Base-by-base conservation (phyloP, 2,113 vertebrate species). In the Paraplagusia blochii region DNA sequence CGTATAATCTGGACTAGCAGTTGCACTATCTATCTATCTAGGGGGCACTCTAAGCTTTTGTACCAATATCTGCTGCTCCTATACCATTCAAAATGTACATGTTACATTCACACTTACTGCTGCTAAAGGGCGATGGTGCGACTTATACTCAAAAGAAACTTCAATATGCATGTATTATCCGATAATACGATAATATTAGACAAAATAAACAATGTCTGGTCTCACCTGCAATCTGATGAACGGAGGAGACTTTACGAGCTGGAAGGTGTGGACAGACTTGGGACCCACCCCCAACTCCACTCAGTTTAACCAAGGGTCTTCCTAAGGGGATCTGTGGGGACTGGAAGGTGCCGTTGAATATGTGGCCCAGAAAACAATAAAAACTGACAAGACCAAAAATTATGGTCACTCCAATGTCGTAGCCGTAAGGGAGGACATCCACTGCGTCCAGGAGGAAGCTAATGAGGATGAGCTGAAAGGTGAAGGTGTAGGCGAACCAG, bases 371-470 rank as follows among this genome's bases (percentile, higher is more conserved):
- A 80, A 96, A 96, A 81, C 91, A 93, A 73, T 95, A 96, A 55
- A 95, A 96, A 79, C 94, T 93, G 73, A 93, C 83, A 36, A 96
- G 77, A 15, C 94, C 93, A 5, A 95, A 94, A 65, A 92, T 77
- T 63, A 94, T 87, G 4, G 89, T 88, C 61, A 92, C 91, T 10
- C 88, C 91, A 0, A 90, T 74, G 82, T 96, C 93, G 0, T 93
- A 96, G 8, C 93, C 92, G 2, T 74, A 47, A 0, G 93, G 92
- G 17, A 93, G 75, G 0, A 48, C 78, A 0, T 63, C 88, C 12
- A 94, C 1, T 9, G 92, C 87, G 1, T 95, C 93, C 74, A 96
- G 71, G 72, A 96, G 70, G 80, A 95, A 96, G 85, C 93, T 94
- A 54, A 90, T 72, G 0, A 94, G 50, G 0, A 96, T 87, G 9